phyloP scores from a whole-genome alignment of 2,888 invertebrate genomes.

The Taenaris catops region DNA sequence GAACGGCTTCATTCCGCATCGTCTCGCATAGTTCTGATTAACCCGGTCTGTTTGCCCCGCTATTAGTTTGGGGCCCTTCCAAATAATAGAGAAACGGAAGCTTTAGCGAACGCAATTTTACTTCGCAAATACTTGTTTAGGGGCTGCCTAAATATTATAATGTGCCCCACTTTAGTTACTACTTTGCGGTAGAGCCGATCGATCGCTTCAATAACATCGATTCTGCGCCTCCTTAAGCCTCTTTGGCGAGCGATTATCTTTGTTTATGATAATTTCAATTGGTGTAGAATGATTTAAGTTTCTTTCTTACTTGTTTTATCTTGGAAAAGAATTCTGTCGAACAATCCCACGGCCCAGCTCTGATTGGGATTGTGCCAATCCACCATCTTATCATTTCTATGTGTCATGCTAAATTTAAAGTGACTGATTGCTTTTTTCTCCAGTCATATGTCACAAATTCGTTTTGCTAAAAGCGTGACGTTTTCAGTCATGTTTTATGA shows the following conservation, averaged over 20 bases:
- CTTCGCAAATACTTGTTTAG: conserved; percentile 35
- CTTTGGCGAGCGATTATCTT: conserved; percentile 4
- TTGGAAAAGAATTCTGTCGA: too few species aligned
- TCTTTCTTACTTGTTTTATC: too few species aligned
- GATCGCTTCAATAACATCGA: conserved; percentile 16
- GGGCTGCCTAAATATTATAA: conserved; percentile 26
- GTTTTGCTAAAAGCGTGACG: too few species aligned
- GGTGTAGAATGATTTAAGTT: neutral
- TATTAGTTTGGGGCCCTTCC: conserved; percentile 27
- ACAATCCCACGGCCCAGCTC: too few species aligned
- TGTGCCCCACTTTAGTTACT: conserved; percentile 21
- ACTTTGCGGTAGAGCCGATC: conserved; percentile 22
- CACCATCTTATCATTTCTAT: too few species aligned
- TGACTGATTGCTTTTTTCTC: too few species aligned
- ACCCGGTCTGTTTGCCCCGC: conserved; percentile 22
- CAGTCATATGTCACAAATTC: too few species aligned
- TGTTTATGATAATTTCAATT: neutral
- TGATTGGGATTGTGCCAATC: too few species aligned
- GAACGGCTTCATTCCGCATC: conserved; percentile 23
- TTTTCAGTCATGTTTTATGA: too few species aligned
- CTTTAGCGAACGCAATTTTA: conserved; percentile 33
- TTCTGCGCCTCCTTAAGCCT: conserved; percentile 12
- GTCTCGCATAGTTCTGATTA: conserved; percentile 26
- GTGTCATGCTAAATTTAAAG: too few species aligned
- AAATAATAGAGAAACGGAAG: conserved; percentile 25